These are phyloP conservation scores for Geophilus truncorum DNA, from an alignment of 2,888 invertebrate species.

Conservation along the genomic window DNA sequence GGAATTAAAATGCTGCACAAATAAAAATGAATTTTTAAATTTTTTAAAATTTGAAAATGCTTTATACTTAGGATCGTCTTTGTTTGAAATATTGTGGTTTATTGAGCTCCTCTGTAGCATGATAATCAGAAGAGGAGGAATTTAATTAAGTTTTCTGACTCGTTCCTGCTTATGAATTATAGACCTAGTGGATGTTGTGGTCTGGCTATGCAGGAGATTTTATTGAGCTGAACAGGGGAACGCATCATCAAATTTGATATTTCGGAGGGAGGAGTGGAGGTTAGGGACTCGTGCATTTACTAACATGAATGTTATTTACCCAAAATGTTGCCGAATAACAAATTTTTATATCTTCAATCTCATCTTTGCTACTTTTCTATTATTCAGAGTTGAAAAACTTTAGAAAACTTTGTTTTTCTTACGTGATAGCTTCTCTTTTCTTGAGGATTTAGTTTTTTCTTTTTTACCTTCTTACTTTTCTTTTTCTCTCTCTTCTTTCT, in stretches of 20 bases:
- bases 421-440: neutral
- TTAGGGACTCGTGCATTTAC: neutral
- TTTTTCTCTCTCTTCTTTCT: neutral
- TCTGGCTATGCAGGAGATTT: neutral
- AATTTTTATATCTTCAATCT: neutral
- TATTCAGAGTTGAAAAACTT: neutral
- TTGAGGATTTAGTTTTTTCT: neutral
- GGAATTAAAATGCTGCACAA: neutral
- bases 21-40: neutral
- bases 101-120: neutral
- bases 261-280: neutral
- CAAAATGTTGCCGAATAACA: neutral
- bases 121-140: neutral
- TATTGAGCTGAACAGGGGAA: neutral
- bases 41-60: neutral
- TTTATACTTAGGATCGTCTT: neutral
- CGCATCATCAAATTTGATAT: neutral
- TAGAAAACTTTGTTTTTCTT: neutral
- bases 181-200: neutral
- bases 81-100: neutral
- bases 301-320: neutral
- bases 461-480: neutral
- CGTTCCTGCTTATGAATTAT: neutral
- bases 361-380: neutral
- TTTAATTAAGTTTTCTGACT: neutral